Conservation (phyloP, 2,888 invertebrate species). For the Sericinus montela region DNA sequence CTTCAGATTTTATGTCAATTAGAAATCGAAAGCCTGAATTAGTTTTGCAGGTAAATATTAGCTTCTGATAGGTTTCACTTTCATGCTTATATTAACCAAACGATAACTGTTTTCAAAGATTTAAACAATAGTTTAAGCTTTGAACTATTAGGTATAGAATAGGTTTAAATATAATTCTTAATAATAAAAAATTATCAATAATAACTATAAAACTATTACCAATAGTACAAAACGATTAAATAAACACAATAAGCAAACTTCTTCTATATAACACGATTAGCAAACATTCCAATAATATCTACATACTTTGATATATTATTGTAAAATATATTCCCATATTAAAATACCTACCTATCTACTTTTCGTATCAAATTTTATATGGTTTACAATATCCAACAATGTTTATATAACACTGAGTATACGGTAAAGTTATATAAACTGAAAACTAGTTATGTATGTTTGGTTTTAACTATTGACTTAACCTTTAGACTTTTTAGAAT, state of each 20-base stretch:
- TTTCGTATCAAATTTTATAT: slow-evolving; percentile 73
- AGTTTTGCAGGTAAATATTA: too few species aligned
- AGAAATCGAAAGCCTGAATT: too few species aligned
- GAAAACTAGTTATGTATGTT: slow-evolving; percentile 38
- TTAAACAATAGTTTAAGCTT: neutral
- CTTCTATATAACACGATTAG: slow-evolving; percentile 12
- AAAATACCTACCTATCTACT: slow-evolving; percentile 76
- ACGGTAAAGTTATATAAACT: slow-evolving; percentile 42
- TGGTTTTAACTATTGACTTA: neutral
- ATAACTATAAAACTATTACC: slow-evolving; percentile 4
- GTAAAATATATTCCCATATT: slow-evolving; percentile 70
- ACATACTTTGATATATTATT: slow-evolving; percentile 50
- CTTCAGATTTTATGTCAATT: too few species aligned
- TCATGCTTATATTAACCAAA: neutral
- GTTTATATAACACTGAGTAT: slow-evolving; percentile 44
- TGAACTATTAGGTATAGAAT: slow-evolving; percentile 5
- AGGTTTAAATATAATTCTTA: slow-evolving; percentile 13
- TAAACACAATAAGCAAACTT: slow-evolving; percentile 13
- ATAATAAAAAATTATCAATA: slow-evolving; percentile 12
- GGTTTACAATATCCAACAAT: slow-evolving; percentile 46
- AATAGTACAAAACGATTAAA: slow-evolving; percentile 17
- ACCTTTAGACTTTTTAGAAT: neutral
- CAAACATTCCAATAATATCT: slow-evolving; percentile 29
- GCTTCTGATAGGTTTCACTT: too few species aligned
- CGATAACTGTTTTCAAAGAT: neutral